Conservation (phyloP, 2,888 invertebrate genomes). For the Stictocephala bisonia region DNA sequence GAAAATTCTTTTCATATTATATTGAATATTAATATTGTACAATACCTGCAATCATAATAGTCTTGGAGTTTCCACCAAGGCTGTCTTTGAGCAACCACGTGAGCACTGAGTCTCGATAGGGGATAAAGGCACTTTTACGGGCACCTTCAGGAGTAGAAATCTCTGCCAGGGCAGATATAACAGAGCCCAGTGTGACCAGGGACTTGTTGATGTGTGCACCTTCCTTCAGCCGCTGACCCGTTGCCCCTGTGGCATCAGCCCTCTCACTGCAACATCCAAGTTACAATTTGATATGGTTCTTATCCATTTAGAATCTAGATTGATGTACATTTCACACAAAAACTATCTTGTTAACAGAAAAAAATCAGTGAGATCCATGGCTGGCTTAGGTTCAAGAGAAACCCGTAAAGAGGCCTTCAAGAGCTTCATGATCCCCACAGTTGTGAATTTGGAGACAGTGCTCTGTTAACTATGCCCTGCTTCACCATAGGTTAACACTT, state of each 20-base stretch:
- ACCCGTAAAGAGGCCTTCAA: no score
- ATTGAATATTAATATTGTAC: background rate
- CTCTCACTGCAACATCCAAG: conserved; percentile 84
- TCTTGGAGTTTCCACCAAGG: conserved; percentile 90
- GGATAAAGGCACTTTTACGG: conserved; percentile 74
- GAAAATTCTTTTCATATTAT: no score
- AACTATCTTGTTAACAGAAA: no score
- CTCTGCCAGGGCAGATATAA: conserved; percentile 87
- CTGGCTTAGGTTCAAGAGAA: no score
- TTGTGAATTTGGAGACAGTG: no score
- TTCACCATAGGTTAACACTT: no score
- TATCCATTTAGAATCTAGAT: no score
- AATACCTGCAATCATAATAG: conserved; percentile 91
- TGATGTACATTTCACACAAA: no score
- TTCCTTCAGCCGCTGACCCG: conserved; percentile 89
- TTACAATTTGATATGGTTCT: conserved; percentile 42
- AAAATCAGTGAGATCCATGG: no score
- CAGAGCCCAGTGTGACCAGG: conserved; percentile 86
- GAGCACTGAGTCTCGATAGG: conserved; percentile 88
- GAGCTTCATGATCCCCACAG: no score
- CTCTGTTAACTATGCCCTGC: no score
- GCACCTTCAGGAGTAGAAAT: conserved; percentile 63
- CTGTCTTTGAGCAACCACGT: conserved; percentile 92
- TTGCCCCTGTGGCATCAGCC: conserved; percentile 90
- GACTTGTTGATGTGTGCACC: conserved; percentile 94